Evolutionary conservation across 2,797 vertebrate genomes (phyloP), one percentile per base, ranked within the genome.

Genomic region (Poeciliopsis presidionis): DNA sequence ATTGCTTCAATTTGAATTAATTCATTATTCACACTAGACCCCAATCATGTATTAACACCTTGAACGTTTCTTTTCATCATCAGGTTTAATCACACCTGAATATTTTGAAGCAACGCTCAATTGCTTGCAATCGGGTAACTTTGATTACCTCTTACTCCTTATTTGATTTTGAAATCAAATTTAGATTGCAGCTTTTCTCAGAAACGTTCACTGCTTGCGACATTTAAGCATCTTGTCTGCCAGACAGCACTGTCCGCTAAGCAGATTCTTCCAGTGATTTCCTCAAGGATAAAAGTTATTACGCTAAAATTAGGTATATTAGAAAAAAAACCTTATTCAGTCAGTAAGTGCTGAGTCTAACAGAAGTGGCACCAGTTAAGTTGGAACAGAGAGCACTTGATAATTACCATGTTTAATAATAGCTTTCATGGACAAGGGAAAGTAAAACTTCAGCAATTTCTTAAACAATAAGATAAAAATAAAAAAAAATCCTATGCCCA

Each of bases 351-450:
- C 90, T 86, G 86, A 86, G 76, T 87, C 88, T 76, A 88, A 80
- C 69, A 90, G 77, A 88, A 88, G 85, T 75, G 85, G 84, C 63
- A 81, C 80, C 77, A 84, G 74, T 83, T 88, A 84, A 74, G 76
- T 76, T 84, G 86, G 77, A 89, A 81, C 82, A 79, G 72, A 72
- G 76, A 79, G 78, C 61, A 78, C 78, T 61, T 73, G 69, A 43
- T 87, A 89, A 87, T 90, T 87, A 84, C 74, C 73, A 80, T 86
- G 79, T 86, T 87, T 79, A 84, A 81, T 76, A 73, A 87, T 83
- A 87, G 82, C 85, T 75, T 85, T 77, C 83, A 81, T 78, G 74
- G 78, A 83, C 70, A 79, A 76, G 75, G 72, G 33, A 84, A 86
- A 85, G 41, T 73, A 72, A 73, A 83, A 79, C 74, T 79, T 84